Base-by-base conservation (phyloP, 2,113 vertebrate species). In the Barbus barbus region DNA sequence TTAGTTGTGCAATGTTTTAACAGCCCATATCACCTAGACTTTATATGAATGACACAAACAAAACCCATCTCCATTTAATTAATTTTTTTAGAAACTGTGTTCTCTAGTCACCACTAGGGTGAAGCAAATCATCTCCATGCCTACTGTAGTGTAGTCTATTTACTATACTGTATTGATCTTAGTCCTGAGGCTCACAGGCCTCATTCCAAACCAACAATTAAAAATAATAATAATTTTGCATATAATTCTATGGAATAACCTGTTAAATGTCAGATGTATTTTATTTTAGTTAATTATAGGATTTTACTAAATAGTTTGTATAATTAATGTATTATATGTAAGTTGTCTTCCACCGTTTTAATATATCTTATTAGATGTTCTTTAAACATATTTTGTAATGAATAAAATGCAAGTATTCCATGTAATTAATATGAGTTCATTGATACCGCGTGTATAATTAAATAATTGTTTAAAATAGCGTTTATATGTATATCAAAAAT, bases 101-200 rank as follows among this genome's bases (percentile, higher is more conserved):
- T 28, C 4, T 85, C 13, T 7, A 36, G 4, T 36, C 53, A n/a
- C 78, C 86, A 82, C 51, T 82, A 84, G 83, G 61, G 78, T 24
- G 78, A 38, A 56, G 14, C 53, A 78, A 69, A 78, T 48, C 4
- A 24, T 16, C 72, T 28, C 22, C 2, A 16, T 33, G 20, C n/a
- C 46, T 69, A 44, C 9, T 80, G 11, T 58, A 51, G 16, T 48
- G 46, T 48, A 48, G 46, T 16, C 13, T 16, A 48, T 16, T 48
- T 16, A 48, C 13, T 46, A 4, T 46, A 46, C 44, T 46, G 44
- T 46, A 46, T 0, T 46, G 44, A 46, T 48, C 4, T 48, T 48
- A 48, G 13, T 28, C 26, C 63, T 67, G 63, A 20, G 31, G 8
- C 16, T 36, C 7, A 69, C 65, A 69, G 31, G 65, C 3, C 31